phyloP scores from a whole-genome alignment of 2,797 vertebrate genomes.

The Alcedo atthis region DNA sequence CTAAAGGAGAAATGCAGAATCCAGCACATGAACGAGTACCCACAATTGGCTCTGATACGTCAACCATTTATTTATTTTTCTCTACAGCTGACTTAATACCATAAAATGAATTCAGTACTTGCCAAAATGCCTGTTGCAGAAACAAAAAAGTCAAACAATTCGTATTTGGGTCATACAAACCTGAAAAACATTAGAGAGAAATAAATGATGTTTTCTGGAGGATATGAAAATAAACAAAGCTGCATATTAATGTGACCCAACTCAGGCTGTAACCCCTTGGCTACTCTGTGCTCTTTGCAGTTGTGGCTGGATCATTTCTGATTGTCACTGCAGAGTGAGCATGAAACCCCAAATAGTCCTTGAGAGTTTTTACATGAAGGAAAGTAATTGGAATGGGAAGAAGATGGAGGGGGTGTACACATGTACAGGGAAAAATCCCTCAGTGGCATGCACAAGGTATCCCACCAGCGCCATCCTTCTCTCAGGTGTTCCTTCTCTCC shows the following conservation, averaged over 20 bases:
- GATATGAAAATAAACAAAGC: conserved; percentile 54
- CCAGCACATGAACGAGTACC: conserved; percentile 61
- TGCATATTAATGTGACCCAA: neutral
- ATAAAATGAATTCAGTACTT: conserved; percentile 61
- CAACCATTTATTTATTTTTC: conserved; percentile 69
- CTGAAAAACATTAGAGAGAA: conserved; percentile 49
- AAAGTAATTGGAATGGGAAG: neutral
- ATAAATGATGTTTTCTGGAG: conserved; percentile 40
- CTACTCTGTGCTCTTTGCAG: neutral
- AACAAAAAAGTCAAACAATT: conserved; percentile 59
- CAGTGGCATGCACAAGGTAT: neutral
- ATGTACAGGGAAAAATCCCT: neutral
- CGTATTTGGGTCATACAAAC: conserved; percentile 58
- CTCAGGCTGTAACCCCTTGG: neutral
- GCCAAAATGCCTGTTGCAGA: conserved; percentile 55
- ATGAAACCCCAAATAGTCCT: neutral
- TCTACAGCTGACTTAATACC: conserved; percentile 65
- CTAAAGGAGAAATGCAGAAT: conserved; percentile 51
- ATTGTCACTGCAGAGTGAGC: neutral
- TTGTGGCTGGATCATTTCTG: neutral
- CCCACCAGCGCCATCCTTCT: neutral
- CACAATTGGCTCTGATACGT: conserved; percentile 58
- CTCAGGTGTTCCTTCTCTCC: neutral
- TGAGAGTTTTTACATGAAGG: neutral
- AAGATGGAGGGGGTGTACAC: neutral